Percentiles rank a stretch among this genome's conserved stretches.
Conservation (phyloP, 2,113 vertebrate species). For the Mus spicilegus region DNA sequence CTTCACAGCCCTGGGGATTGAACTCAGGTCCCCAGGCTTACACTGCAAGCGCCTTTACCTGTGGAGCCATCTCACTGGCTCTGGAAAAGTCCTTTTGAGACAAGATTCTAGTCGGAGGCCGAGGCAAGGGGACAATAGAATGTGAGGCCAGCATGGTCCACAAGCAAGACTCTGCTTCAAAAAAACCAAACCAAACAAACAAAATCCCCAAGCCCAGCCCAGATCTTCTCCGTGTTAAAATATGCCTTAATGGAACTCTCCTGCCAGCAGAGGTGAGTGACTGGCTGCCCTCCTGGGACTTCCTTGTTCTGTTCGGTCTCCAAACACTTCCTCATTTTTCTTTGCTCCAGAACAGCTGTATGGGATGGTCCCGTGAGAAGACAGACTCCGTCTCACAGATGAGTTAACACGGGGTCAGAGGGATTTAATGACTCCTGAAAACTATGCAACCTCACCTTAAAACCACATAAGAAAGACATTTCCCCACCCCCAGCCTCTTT, state of each 20-base stretch:
- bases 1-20: not conserved
- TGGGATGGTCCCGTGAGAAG: not conserved
- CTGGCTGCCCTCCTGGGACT: not conserved
- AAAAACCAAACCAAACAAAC: not conserved
- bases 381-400: not conserved
- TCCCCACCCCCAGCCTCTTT: not conserved
- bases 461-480: not conserved
- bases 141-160: not conserved
- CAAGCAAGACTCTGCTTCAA: not conserved
- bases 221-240: constrained; percentile 3
- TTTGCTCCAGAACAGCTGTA: not conserved
- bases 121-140: not conserved
- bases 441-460: not conserved
- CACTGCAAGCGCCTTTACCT: not conserved
- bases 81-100: not conserved
- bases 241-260: not conserved
- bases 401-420: not conserved
- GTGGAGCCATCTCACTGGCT: not conserved
- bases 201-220: not conserved
- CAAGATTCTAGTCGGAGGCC: no score
- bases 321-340: not conserved
- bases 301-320: not conserved
- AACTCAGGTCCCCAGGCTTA: not conserved
- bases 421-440: not conserved
- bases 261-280: not conserved